phyloP scores from a whole-genome alignment of 2,888 invertebrate species.

The Periphyllus acericola region DNA sequence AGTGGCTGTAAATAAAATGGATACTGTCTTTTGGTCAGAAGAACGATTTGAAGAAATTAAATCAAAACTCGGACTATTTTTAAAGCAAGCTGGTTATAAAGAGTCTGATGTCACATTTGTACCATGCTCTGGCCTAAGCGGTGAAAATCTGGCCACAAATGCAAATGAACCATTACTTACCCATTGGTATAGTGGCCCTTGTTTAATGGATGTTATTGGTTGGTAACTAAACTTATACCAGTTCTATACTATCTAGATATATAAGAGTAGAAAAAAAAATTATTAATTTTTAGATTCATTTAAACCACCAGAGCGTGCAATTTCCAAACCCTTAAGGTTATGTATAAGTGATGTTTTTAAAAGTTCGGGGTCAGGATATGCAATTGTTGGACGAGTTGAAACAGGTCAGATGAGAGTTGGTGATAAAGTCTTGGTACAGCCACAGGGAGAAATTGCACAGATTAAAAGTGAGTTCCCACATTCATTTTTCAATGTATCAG shows the following conservation, averaged over 20 bases:
- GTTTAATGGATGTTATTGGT: constrained; percentile 86
- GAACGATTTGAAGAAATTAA: constrained; percentile 91
- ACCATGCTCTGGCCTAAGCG: constrained; percentile 96
- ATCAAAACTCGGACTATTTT: constrained; percentile 80
- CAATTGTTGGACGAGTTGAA: constrained; percentile 90
- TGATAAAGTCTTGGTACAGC: constrained; percentile 88
- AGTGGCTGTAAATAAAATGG: constrained; percentile 97
- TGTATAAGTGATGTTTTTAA: constrained; percentile 96
- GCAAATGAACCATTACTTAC: constrained; percentile 74
- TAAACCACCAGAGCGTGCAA: constrained; percentile 85
- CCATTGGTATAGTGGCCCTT: constrained; percentile 85
- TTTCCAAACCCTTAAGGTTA: constrained; percentile 88
- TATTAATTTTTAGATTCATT: constrained; percentile 75
- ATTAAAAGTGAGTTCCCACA: constrained; percentile 74
- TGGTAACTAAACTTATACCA: constrained; percentile 63
- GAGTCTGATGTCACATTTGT: constrained; percentile 88
- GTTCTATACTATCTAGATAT: neutral
- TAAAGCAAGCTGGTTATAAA: constrained; percentile 92
- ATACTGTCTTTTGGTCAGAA: constrained; percentile 93
- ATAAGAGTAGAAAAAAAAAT: constrained; percentile 12
- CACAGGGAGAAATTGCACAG: constrained; percentile 83
- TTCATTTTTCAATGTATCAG: neutral
- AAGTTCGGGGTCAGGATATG: constrained; percentile 89
- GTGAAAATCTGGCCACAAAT: constrained; percentile 85
- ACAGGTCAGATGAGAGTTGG: constrained; percentile 87